A percentile compares a stretch with the other conserved stretches of the same genome.
phyloP scores from a whole-genome alignment of 2,797 vertebrate genomes.

The Rhinatrema bivittatum region DNA sequence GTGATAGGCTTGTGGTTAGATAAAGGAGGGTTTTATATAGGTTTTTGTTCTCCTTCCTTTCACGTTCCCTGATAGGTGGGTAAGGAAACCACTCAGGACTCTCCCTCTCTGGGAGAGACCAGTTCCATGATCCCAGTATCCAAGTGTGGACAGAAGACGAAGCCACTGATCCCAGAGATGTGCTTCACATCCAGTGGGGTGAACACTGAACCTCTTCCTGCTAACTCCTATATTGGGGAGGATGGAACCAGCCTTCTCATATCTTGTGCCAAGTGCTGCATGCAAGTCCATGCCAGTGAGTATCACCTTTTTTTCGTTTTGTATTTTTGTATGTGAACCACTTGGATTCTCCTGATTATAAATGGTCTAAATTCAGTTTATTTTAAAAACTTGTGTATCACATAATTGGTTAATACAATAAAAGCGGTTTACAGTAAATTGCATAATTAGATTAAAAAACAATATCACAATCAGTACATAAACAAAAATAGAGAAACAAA shows the following conservation, averaged over 20 bases:
- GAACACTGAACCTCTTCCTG: constrained; percentile 81
- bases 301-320: constrained; percentile 18
- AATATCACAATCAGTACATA: no score
- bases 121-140: constrained; percentile 31
- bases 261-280: constrained; percentile 75
- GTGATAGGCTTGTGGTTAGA: background rate
- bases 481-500: no score
- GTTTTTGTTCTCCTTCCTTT: no score
- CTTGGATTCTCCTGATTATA: no score
- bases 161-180: constrained; percentile 90
- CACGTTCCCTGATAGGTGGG: constrained; percentile 45
- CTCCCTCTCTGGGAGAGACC: constrained; percentile 8
- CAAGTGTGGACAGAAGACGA: constrained; percentile 64
- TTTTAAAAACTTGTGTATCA: no score
- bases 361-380: no score
- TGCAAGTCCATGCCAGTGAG: constrained; percentile 96
- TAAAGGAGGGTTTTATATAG: accelerated
- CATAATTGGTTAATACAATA: no score
- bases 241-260: constrained; percentile 85
- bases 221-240: constrained; percentile 77
- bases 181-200: constrained; percentile 85
- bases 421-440: no score
- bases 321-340: no score
- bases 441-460: no score
- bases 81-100: constrained; percentile 34